Evolutionary conservation across 2,888 invertebrate species (phyloP).

Genomic region (Polia nebulosa): DNA sequence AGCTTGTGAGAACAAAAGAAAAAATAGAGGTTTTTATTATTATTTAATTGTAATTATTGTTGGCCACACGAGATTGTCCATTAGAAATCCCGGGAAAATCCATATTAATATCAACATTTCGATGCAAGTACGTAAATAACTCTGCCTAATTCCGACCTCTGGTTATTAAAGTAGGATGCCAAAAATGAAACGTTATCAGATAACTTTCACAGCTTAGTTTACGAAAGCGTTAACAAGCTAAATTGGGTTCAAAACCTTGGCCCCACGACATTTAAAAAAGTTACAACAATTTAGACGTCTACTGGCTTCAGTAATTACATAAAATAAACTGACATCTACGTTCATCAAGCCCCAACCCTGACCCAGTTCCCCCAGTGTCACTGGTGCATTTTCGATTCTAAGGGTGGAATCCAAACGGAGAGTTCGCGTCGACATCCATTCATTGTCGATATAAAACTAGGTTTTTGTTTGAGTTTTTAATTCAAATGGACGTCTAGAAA

Average conservation of each 20-base stretch:
- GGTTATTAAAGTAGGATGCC: no score
- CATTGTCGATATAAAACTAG: conserved; percentile 17
- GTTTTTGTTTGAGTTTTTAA: conserved; percentile 24
- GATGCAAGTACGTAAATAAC: no score
- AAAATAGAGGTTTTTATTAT: no score
- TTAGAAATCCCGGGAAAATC: no score
- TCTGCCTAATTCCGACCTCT: no score
- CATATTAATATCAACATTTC: no score
- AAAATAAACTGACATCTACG: conserved; percentile 37
- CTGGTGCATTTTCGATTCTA: conserved; percentile 42
- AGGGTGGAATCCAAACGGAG: conserved; percentile 17
- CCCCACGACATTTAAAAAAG: conserved; percentile 6
- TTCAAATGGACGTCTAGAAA: conserved; percentile 1
- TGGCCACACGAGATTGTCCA: no score
- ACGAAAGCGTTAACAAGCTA: not conserved
- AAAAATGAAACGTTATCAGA: no score
- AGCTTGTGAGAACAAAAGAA: no score
- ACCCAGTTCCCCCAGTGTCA: conserved; percentile 21
- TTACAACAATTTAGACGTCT: conserved; percentile 11
- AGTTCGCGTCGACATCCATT: conserved; percentile 13
- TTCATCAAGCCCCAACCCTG: conserved; percentile 42
- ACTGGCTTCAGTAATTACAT: conserved; percentile 48
- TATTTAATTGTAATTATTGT: no score
- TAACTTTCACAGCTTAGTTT: no score
- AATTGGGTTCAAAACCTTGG: not conserved